phyloP scores from a whole-genome alignment of 35 echinoderm and acorn worm genomes.

The Lytechinus variegatus region DNA sequence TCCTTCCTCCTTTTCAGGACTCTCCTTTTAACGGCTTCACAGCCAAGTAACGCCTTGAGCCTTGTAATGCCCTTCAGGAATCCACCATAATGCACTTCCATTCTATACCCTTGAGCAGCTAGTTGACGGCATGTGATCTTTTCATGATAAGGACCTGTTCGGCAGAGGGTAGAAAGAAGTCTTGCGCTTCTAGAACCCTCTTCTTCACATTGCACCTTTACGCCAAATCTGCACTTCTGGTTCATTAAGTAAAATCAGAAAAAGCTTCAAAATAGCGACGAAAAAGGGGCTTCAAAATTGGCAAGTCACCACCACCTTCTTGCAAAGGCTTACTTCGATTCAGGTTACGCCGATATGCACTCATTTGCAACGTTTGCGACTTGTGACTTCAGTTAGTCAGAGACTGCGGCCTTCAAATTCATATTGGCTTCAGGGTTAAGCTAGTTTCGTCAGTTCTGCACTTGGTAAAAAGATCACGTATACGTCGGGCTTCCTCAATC shows the following conservation, averaged over 20 bases:
- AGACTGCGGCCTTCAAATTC: not conserved
- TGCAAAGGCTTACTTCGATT: not conserved
- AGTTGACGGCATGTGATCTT: slow-evolving; percentile 49
- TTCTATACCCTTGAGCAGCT: not conserved
- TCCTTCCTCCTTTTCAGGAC: slow-evolving; percentile 47
- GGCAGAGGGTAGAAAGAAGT: not conserved
- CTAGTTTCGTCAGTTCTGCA: slow-evolving; percentile 23
- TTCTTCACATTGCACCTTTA: slow-evolving; percentile 32
- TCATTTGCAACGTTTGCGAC: slow-evolving; percentile 24
- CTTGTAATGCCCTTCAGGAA: not conserved
- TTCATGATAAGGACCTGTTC: slow-evolving; percentile 27
- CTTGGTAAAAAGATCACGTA: slow-evolving; percentile 42
- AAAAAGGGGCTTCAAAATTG: slow-evolving; percentile 27
- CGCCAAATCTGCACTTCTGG: slow-evolving; percentile 36
- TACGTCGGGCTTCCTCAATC: not conserved
- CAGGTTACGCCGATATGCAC: slow-evolving; percentile 16
- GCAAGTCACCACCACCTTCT: not conserved
- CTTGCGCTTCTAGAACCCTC: not conserved
- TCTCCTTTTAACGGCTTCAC: slow-evolving; percentile 48
- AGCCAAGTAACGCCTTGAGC: slow-evolving; percentile 23
- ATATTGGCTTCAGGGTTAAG: slow-evolving; percentile 28
- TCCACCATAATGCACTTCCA: slow-evolving; percentile 16
- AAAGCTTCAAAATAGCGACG: not conserved
- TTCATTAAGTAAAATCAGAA: not conserved
- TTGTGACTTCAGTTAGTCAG: not conserved